A percentile compares a stretch with the other conserved stretches of the same genome.
Evolutionary conservation across 1,140 invertebrate species (phyloP).

Genomic region (Euura saliciscinereae): DNA sequence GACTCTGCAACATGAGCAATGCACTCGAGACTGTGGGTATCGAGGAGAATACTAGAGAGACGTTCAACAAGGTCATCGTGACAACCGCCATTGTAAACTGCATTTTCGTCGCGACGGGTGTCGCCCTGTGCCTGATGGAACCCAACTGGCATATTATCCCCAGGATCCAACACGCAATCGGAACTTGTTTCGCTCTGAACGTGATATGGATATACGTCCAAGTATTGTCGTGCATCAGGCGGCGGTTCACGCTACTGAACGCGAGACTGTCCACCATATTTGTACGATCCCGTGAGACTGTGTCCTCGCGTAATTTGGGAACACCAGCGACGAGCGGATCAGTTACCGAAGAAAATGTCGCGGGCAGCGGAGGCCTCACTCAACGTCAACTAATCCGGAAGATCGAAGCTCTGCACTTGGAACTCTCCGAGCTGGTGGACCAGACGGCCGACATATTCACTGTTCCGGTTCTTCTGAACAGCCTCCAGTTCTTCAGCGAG

Average conservation of each 20-base stretch:
- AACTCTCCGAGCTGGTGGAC: neutral
- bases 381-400: neutral
- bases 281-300: neutral
- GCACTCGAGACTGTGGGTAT: neutral
- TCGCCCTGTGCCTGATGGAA: neutral
- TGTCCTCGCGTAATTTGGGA: neutral
- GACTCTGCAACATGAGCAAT: neutral
- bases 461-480: neutral
- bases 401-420: neutral
- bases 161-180: neutral
- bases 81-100: neutral
- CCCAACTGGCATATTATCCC: neutral
- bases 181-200: neutral
- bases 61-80: neutral
- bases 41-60: neutral
- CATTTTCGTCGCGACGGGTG: neutral
- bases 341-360: neutral
- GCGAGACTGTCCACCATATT: neutral
- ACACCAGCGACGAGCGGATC: neutral
- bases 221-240: neutral
- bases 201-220: neutral
- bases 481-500: neutral
- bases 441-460: neutral
- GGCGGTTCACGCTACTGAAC: neutral
- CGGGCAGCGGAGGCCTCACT: neutral